Percentiles rank a stretch among this genome's conserved stretches.
Evolutionary conservation across 2,888 invertebrate species (phyloP).

Genomic region (Ashinkailepas kermadecensis): DNA sequence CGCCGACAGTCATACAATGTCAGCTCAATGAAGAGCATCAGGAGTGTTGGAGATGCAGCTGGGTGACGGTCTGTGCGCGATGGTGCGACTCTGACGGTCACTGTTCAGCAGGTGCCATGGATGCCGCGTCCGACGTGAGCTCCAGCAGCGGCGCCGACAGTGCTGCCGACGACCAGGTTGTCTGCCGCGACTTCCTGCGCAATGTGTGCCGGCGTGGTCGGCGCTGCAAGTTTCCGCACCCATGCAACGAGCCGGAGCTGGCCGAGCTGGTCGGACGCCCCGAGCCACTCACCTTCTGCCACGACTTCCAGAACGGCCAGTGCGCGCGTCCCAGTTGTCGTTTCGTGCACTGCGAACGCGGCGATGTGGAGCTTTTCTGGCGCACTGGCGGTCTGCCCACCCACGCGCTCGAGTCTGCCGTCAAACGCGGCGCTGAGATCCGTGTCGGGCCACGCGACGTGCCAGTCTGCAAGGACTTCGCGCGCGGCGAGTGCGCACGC

Average conservation of each 20-base stretch:
- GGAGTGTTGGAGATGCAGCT: too few species aligned
- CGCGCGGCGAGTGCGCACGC: constrained; percentile 52
- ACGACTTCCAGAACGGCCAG: constrained; percentile 61
- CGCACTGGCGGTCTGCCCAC: constrained; percentile 62
- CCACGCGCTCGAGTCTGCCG: constrained; percentile 46
- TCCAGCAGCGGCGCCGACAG: constrained; percentile 15
- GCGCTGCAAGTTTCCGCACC: constrained; percentile 51
- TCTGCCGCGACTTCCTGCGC: constrained; percentile 53
- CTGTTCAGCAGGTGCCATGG: neutral
- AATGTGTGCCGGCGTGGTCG: constrained; percentile 56
- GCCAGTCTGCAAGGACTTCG: constrained; percentile 55
- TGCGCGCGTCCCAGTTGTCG: constrained; percentile 65
- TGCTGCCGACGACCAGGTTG: constrained; percentile 42
- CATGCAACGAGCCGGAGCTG: constrained; percentile 34
- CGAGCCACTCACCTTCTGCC: constrained; percentile 44
- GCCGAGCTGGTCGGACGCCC: constrained; percentile 24
- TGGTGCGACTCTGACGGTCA: too few species aligned
- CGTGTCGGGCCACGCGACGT: constrained; percentile 36
- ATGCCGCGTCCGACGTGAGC: constrained; percentile 3
- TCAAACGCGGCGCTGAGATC: constrained; percentile 37
- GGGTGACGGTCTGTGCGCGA: too few species aligned
- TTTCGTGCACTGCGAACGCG: constrained; percentile 66
- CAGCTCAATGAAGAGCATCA: too few species aligned
- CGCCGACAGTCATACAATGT: too few species aligned
- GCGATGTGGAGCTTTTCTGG: constrained; percentile 62